phyloP scores from a whole-genome alignment of 2,113 vertebrate species.

The Odontophorus gujanensis region DNA sequence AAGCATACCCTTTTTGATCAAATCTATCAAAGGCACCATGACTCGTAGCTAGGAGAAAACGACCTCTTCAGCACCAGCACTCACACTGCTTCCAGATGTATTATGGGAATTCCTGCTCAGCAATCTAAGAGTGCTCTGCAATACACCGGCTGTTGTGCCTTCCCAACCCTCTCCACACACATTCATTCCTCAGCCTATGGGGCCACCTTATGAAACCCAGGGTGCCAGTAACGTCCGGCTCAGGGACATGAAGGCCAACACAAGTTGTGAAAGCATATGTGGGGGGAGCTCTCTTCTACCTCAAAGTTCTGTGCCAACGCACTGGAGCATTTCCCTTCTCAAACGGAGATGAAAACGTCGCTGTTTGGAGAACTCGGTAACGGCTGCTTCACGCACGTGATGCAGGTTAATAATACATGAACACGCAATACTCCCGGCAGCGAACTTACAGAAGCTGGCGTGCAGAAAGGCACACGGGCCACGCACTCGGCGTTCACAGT shows the following conservation, averaged over 20 bases:
- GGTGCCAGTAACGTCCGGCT: not conserved
- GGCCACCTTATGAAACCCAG: not conserved
- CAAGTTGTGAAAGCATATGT: not conserved
- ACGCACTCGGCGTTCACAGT: accelerated
- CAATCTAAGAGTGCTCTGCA: not conserved
- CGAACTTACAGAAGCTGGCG: not conserved
- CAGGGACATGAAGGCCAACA: not conserved
- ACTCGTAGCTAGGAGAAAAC: not conserved
- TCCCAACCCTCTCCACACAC: not conserved
- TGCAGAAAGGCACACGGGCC: not conserved
- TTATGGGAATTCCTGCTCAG: not conserved
- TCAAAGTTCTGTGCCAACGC: not conserved
- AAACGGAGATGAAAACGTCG: accelerated
- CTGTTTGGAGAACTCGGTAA: not conserved
- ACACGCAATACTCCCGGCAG: not conserved
- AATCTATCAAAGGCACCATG: not conserved
- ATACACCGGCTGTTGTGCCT: not conserved
- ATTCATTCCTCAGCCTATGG: not conserved
- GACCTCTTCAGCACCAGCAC: not conserved
- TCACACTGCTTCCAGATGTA: not conserved
- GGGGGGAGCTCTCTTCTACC: not conserved
- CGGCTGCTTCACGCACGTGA: not conserved
- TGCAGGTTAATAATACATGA: no score
- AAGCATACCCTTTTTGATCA: not conserved
- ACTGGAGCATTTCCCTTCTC: not conserved